Evolutionary conservation across 2,888 invertebrate genomes (phyloP).

Genomic region (Empis livida): DNA sequence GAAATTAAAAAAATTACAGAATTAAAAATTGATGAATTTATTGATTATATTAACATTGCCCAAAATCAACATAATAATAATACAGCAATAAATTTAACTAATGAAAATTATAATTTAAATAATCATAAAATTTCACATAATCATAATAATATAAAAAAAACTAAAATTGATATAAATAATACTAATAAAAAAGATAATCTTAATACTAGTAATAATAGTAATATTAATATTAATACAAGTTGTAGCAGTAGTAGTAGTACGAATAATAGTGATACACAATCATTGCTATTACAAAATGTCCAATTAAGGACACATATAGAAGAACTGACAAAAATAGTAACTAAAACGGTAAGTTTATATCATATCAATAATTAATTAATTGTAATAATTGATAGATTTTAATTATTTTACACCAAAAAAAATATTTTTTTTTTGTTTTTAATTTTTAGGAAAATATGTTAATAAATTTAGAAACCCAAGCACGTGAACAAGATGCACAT

Average conservation of each 20-base stretch:
- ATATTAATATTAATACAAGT: conserved; percentile 20
- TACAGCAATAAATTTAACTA: conserved; percentile 18
- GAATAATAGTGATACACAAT: conserved; percentile 14
- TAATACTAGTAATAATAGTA: conserved; percentile 21
- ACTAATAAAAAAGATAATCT: conserved; percentile 17
- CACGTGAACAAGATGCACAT: conserved; percentile 32
- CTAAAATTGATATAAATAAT: conserved; percentile 13
- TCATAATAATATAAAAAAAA: conserved; percentile 17
- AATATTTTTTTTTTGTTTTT: conserved; percentile 8
- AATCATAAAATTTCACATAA: conserved; percentile 20
- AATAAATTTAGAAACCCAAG: conserved; percentile 30
- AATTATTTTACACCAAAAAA: too few relatives aligned
- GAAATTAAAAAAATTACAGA: conserved; percentile 25
- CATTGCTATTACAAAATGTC: conserved; percentile 40
- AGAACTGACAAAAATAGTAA: conserved; percentile 61
- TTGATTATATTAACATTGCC: conserved; percentile 29
- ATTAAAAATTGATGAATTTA: conserved; percentile 31
- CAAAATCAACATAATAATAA: conserved; percentile 18
- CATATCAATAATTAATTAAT: too few relatives aligned
- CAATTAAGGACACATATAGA: conserved; percentile 50
- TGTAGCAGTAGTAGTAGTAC: conserved; percentile 15
- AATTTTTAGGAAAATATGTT: conserved; percentile 30
- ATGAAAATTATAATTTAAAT: conserved; percentile 8
- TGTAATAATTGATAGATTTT: too few relatives aligned
- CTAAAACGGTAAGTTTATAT: conserved; percentile 53